Evolutionary conservation across 2,797 vertebrate species (phyloP).

Genomic region (Rhynchotus rufescens): DNA sequence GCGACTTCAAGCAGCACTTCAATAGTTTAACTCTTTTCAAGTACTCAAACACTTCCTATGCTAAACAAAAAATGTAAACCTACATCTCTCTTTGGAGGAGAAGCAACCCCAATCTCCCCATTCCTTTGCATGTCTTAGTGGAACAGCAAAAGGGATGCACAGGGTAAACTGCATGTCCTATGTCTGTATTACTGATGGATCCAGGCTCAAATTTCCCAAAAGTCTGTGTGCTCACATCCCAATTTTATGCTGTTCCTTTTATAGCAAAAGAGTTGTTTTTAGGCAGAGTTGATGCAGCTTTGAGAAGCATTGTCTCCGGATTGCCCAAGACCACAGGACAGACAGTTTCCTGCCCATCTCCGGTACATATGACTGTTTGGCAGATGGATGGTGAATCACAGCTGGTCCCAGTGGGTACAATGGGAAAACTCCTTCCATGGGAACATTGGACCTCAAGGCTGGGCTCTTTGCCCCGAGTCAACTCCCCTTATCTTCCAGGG

Average conservation of each 20-base stretch:
- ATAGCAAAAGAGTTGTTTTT: neutral
- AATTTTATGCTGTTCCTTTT: neutral
- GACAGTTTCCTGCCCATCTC: neutral
- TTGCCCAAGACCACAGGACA: neutral
- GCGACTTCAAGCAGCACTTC: neutral
- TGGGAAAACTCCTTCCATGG: neutral
- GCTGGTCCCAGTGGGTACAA: neutral
- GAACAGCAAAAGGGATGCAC: neutral
- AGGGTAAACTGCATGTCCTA: neutral
- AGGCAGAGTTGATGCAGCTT: neutral
- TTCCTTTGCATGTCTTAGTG: neutral
- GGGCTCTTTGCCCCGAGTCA: neutral
- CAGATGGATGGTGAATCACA: rapidly evolving
- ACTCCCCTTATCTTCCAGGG: neutral
- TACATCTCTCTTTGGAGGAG: neutral
- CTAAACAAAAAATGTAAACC: neutral
- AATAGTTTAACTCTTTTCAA: neutral
- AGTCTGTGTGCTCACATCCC: neutral
- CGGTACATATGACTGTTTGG: neutral
- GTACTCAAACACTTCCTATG: neutral
- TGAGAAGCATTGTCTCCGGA: neutral
- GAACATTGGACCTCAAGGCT: neutral
- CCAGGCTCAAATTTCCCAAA: neutral
- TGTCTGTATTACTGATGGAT: neutral
- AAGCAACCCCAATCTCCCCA: neutral